Percentiles rank a stretch among this genome's conserved stretches.
Conservation (phyloP, 2,113 vertebrate species). For the Herpetotheres cachinnans region DNA sequence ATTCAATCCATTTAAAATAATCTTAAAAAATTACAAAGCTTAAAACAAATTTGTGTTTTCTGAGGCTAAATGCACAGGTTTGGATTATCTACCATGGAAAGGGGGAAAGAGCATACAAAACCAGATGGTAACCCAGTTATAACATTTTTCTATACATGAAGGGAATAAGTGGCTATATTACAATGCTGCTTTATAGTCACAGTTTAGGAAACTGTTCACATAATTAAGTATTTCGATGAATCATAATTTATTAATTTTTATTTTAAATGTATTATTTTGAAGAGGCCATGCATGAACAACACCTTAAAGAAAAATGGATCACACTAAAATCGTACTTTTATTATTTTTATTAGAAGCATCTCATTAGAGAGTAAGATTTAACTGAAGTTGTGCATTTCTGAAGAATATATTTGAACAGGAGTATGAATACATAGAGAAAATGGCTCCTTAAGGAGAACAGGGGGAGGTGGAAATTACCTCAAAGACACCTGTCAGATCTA, state of each 20-base stretch:
- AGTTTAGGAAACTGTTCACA: background rate
- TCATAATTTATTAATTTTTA: background rate
- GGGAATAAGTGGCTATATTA: background rate
- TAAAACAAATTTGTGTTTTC: background rate
- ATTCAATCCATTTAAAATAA: background rate
- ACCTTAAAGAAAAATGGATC: background rate
- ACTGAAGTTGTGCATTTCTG: background rate
- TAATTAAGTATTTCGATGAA: background rate
- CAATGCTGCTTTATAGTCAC: background rate
- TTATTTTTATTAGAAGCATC: background rate
- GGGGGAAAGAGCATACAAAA: background rate
- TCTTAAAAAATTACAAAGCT: background rate
- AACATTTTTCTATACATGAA: background rate
- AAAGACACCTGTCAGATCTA: background rate
- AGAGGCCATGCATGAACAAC: background rate
- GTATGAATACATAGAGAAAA: background rate
- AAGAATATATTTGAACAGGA: background rate
- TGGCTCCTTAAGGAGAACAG: background rate
- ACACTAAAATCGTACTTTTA: background rate
- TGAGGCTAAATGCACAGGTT: background rate
- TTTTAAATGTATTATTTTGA: background rate
- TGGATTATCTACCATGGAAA: background rate
- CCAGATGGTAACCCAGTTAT: background rate
- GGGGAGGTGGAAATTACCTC: background rate
- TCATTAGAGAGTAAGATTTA: background rate